Evolutionary conservation across 2,113 vertebrate genomes (phyloP), one percentile per base, ranked within the genome.

Genomic region (Callocephalon fimbriatum): DNA sequence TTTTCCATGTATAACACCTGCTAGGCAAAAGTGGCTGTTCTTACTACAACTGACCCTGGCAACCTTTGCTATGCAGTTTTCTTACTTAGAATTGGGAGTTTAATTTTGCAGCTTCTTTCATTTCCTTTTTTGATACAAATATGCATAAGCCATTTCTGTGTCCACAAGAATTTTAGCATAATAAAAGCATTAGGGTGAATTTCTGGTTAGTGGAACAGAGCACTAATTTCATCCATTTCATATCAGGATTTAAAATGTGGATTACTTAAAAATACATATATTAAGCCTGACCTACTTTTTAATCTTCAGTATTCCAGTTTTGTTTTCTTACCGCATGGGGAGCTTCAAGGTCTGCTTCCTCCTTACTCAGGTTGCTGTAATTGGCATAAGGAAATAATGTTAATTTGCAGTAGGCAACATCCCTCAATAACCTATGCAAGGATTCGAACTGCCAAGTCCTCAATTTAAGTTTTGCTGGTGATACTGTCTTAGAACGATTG

Each of bases 261-360:
- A 93, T 96, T 96, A 97, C 74, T 97, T 96, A 86, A 91, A 97
- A 97, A 97, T 89, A 81, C 77, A 94, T 98, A 96, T 96, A 95
- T 97, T 98, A 97, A 96, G 54, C 96, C 89, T 97, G 98, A 98
- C 97, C 98, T 97, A 98, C 95, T 98, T 98, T 97, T 97, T 67
- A 96, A 97, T 97, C 96, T 97, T 97, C 93, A 95, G 5, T 95
- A 95, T 97, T 97, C 88, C 88, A 93, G 45, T 92, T 87, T 93
- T 31, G 40, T 94, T 96, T 97, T 87, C 71, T 94, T 88, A 62
- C n/a, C 59, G 45, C 74, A 65, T 73, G 50, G 40, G 37, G 59
- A 96, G 31, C 45, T 92, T 91, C 78, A 91, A 97, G 91, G 93
- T 95, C 70, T 95, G 45, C 35, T 32, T 56, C 38, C 20, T 96